Percentiles rank a stretch among this genome's conserved stretches.
Conservation (phyloP, 1,140 invertebrate species). For the Cyclargus thomasi region DNA sequence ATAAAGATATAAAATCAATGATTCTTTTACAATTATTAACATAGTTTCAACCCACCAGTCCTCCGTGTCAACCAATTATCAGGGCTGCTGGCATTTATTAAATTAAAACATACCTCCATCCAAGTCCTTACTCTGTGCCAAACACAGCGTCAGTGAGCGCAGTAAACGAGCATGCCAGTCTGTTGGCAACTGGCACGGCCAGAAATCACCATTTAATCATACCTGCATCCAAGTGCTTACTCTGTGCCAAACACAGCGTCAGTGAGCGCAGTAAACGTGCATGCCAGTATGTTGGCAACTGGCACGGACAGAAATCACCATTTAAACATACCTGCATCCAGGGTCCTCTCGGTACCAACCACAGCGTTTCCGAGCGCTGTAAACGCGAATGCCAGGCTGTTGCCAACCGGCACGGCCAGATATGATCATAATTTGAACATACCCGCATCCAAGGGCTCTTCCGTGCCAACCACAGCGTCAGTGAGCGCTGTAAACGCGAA, state of each 20-base stretch:
- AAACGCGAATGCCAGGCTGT: conserved; percentile 82
- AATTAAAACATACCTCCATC: conserved; percentile 37
- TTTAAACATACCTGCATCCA: conserved; percentile 36
- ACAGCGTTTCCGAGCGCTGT: conserved; percentile 79
- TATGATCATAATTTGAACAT: conserved; percentile 67
- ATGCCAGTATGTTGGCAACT: conserved; percentile 82
- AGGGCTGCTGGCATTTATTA: conserved; percentile 81
- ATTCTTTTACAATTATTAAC: no score
- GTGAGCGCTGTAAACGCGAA: conserved; percentile 83
- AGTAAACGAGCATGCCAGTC: conserved; percentile 82
- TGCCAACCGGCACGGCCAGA: conserved; percentile 80
- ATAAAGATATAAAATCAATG: no score
- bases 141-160: conserved; percentile 75
- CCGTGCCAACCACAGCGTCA: conserved; percentile 58
- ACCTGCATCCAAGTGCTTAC: conserved; percentile 45
- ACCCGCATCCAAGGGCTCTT: conserved; percentile 48
- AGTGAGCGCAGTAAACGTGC: conserved; percentile 81
- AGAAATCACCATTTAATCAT: conserved; percentile 69
- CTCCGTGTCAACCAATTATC: no score
- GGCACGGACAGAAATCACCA: conserved; percentile 79
- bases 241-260: conserved; percentile 62
- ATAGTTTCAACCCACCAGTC: no score
- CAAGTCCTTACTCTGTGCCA: conserved; percentile 48
- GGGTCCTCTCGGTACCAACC: conserved; percentile 44
- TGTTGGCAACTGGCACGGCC: conserved; percentile 82